Percentiles rank a stretch among this genome's conserved stretches.
These are phyloP conservation scores for Seriola rivoliana DNA, from an alignment of 2,113 vertebrate genomes.

Conservation along the genomic window DNA sequence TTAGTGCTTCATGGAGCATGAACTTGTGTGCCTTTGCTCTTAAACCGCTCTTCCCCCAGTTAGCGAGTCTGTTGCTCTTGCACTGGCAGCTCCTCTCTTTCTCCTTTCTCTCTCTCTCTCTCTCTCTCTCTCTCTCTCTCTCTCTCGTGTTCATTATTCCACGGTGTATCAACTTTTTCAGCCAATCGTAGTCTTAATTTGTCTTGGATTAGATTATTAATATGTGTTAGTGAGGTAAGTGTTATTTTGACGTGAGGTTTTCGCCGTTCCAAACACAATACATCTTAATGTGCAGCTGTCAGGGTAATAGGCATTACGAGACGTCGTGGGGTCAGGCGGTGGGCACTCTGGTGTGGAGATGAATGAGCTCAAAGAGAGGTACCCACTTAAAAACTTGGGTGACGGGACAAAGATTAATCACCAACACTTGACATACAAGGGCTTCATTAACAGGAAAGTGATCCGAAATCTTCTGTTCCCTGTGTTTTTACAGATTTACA, in stretches of 20 bases:
- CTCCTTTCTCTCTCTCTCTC: background rate
- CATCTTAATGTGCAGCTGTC: conserved; percentile 30
- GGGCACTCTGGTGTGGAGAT: conserved; percentile 22
- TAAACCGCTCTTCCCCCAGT: conserved; percentile 33
- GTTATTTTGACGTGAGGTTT: conserved; percentile 7
- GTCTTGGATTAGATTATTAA: conserved; percentile 19
- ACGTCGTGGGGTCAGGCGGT: conserved; percentile 12
- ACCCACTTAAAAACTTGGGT: conserved; percentile 19
- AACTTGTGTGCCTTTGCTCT: conserved; percentile 65
- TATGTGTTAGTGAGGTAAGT: background rate
- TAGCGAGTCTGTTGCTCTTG: background rate
- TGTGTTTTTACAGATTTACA: background rate
- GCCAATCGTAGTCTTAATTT: conserved; percentile 1
- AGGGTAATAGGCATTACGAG: conserved; percentile 6
- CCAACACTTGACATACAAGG: conserved; percentile 1
- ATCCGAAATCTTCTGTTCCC: conserved; percentile 3
- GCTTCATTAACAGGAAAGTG: conserved; percentile 15
- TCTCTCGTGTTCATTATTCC: background rate
- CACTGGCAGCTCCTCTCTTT: background rate
- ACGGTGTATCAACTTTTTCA: background rate
- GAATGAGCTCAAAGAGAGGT: conserved; percentile 27
- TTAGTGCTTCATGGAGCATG: conserved; percentile 71
- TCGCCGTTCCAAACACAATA: conserved; percentile 23
- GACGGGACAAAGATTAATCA: conserved; percentile 39
- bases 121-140: too few species aligned